Percentiles rank a stretch among this genome's conserved stretches.
phyloP scores from a whole-genome alignment of 2,113 vertebrate species.

The Hippoglossus stenolepis region DNA sequence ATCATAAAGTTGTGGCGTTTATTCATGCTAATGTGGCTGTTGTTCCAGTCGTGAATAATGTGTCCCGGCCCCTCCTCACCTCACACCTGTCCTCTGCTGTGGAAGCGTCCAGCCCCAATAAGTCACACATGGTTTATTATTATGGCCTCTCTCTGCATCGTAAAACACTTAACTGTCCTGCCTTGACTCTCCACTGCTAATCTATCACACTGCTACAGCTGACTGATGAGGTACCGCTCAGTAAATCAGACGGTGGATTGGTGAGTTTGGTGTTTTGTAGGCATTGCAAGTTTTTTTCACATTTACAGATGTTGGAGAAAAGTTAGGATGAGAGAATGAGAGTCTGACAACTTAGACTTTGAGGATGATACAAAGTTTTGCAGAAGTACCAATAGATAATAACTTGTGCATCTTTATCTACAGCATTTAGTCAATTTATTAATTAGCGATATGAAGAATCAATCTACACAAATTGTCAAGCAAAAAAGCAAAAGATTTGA shows the following conservation, averaged over 20 bases:
- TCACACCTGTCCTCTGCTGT: conserved; percentile 56
- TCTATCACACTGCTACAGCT: conserved; percentile 59
- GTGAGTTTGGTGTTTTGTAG: conserved; percentile 9
- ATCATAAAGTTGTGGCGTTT: conserved; percentile 29
- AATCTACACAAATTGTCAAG: background rate
- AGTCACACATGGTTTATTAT: conserved; percentile 76
- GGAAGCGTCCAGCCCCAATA: conserved; percentile 61
- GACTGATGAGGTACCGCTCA: conserved; percentile 46
- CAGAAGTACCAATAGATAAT: background rate
- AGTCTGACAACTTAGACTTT: too few relatives aligned
- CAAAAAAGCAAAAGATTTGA: background rate
- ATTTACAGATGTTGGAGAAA: background rate
- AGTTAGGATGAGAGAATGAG: background rate
- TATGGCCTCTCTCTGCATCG: conserved; percentile 67
- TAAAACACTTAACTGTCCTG: conserved; percentile 74
- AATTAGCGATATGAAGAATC: background rate
- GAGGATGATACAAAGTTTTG: conserved; percentile 8
- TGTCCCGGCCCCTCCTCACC: conserved; percentile 18
- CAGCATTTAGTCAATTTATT: background rate
- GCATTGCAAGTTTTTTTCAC: conserved; percentile 11
- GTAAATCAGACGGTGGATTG: conserved; percentile 50
- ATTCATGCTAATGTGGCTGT: conserved; percentile 39
- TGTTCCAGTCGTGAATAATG: conserved; percentile 40
- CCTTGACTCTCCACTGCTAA: conserved; percentile 60
- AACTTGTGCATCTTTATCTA: background rate